Evolutionary conservation across 2,888 invertebrate genomes (phyloP).

Genomic region (Melipona beecheii): DNA sequence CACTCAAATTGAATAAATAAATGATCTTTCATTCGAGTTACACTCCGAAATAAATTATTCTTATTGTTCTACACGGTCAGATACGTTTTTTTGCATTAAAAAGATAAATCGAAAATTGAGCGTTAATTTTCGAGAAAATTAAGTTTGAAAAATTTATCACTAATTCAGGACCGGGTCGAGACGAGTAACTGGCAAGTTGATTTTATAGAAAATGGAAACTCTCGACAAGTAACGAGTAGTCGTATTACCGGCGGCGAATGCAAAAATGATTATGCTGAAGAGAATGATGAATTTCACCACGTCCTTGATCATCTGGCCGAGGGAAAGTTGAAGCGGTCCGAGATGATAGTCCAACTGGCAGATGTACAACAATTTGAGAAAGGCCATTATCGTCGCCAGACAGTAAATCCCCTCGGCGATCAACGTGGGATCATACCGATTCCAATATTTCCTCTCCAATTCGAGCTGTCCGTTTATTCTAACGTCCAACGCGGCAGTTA

Average conservation of each 20-base stretch:
- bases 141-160: too few relatives aligned
- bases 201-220: background rate
- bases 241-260: constrained; percentile 85
- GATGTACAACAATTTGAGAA: constrained; percentile 87
- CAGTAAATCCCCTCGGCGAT: constrained; percentile 89
- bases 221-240: background rate
- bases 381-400: constrained; percentile 88
- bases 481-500: constrained; percentile 86
- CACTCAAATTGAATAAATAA: too few relatives aligned
- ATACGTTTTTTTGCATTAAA: too few relatives aligned
- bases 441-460: constrained; percentile 88
- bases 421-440: constrained; percentile 87
- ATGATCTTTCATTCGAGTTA: too few relatives aligned
- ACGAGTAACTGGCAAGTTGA: background rate
- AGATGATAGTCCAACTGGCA: constrained; percentile 88
- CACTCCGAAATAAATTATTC: too few relatives aligned
- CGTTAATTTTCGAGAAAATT: too few relatives aligned
- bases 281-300: constrained; percentile 87
- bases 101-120: too few relatives aligned
- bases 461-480: constrained; percentile 83
- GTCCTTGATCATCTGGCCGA: constrained; percentile 89
- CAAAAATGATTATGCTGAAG: constrained; percentile 84
- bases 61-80: too few relatives aligned
- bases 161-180: too few relatives aligned
- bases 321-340: constrained; percentile 88